phyloP scores from a whole-genome alignment of 2,888 invertebrate species.

The Temnothorax rugatulus region DNA sequence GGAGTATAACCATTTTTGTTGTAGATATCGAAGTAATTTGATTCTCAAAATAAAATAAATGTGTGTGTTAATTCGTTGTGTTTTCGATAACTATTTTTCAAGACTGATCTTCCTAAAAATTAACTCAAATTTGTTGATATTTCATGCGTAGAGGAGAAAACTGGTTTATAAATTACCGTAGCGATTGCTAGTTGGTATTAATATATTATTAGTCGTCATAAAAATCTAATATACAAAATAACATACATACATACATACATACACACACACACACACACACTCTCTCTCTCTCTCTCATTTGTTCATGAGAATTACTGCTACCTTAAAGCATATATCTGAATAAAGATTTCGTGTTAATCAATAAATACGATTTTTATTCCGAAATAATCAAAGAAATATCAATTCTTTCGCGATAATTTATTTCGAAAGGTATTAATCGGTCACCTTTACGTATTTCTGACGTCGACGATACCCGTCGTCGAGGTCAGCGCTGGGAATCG shows the following conservation, averaged over 20 bases:
- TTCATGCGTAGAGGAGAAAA: not conserved
- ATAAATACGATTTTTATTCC: not conserved
- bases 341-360: not conserved
- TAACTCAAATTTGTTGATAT: not conserved
- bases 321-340: not conserved
- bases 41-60: not conserved
- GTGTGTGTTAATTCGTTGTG: not conserved
- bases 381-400: not conserved
- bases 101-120: not conserved
- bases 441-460: not conserved
- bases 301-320: not conserved
- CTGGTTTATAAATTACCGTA: not conserved
- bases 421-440: constrained; percentile 17
- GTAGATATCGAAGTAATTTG: not conserved
- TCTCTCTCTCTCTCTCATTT: not conserved
- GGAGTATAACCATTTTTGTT: not conserved
- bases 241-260: no score
- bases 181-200: not conserved
- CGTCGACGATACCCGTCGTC: constrained; percentile 1
- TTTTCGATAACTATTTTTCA: not conserved
- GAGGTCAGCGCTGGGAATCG: constrained; percentile 45
- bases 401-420: constrained; percentile 18
- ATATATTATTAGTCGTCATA: not conserved
- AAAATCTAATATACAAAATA: not conserved
- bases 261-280: not conserved